Base-by-base conservation (phyloP, 2,888 invertebrate species). In the Anorthoa munda region DNA sequence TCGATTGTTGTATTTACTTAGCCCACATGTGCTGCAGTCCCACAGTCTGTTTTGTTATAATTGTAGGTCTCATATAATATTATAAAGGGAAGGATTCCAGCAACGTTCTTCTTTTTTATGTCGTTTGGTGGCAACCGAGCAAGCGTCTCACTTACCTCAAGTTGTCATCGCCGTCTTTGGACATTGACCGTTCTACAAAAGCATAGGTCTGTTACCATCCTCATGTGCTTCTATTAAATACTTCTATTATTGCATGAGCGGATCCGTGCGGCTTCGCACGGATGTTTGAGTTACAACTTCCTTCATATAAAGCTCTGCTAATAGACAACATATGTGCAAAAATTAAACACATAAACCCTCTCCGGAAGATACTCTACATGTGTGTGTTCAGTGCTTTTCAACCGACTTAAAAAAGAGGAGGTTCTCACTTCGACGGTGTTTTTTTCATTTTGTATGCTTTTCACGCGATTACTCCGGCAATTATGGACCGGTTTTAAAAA, bases 1-100 rank as follows among this genome's bases (percentile, higher is more conserved):
- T 71, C 63, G 71, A 68, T 53, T 18, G 15, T 39, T 59, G 59
- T 59, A 39, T 81, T 85, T 80, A 86, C 77, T 77, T 75, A 75
- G 51, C 39, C 26, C 18, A 55, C 59, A 39, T 39, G 39, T 39
- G 9, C 39, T 39, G 39, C 39, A 46, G 39, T 15, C 39, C 61
- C 65, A 72, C 76, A 64, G 73, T 71, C 55, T 69, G 46, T 70
- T 79, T 77, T 74, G 74, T 82, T 86, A 78, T 82, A 83, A 86
- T 86, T 86, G 86, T 60, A 75, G 83, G 78, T 83, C 23, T 46
- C 18, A 31, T 55, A 12, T n/a, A 4, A 18, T 9, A n/a, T 11
- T 51, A n/a, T 51, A 3, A 51, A 11, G 51, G 31, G 21, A 31
- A 56, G 17, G 48, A 50, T 48, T 51, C n/a, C n/a, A 69, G 56